Percentiles rank a stretch among this genome's conserved stretches.
Evolutionary conservation across 2,888 invertebrate genomes (phyloP).

Genomic region (Drosophila robusta): DNA sequence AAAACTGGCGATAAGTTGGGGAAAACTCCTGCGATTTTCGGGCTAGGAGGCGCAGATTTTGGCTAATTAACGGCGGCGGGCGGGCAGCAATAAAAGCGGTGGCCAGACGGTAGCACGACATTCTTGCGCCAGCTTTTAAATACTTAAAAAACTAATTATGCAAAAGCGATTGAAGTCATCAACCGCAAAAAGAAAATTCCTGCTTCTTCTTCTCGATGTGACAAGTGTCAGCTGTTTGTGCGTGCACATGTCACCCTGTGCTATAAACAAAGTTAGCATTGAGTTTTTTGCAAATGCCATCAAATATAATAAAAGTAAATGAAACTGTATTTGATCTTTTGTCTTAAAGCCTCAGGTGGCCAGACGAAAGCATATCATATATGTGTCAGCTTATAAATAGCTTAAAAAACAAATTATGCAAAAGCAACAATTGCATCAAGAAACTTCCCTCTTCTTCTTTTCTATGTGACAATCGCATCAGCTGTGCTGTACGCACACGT

Average conservation of each 20-base stretch:
- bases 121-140: constrained; percentile 35
- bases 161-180: constrained; percentile 49
- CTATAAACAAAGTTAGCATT: neutral
- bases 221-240: constrained; percentile 25
- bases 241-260: constrained; percentile 3
- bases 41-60: constrained; percentile 31
- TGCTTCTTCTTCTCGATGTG: constrained; percentile 12
- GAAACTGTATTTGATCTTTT: neutral
- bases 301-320: neutral
- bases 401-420: too few relatives aligned
- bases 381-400: too few relatives aligned
- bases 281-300: neutral
- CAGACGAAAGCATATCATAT: too few relatives aligned
- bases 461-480: constrained; percentile 13
- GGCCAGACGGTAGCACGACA: constrained; percentile 73
- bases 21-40: constrained; percentile 20
- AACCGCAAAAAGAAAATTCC: constrained; percentile 17
- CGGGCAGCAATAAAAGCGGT: constrained; percentile 32
- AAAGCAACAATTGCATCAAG: too few relatives aligned
- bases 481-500: constrained; percentile 14
- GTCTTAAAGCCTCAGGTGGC: too few relatives aligned
- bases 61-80: constrained; percentile 11
- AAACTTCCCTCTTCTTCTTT: constrained; percentile 13
- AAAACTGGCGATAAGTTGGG: constrained; percentile 35
- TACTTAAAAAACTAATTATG: constrained; percentile 62